A percentile compares a stretch with the other conserved stretches of the same genome.
Conservation (phyloP, 2,113 vertebrate species). For the Calyptommatus sinebrachiatus region DNA sequence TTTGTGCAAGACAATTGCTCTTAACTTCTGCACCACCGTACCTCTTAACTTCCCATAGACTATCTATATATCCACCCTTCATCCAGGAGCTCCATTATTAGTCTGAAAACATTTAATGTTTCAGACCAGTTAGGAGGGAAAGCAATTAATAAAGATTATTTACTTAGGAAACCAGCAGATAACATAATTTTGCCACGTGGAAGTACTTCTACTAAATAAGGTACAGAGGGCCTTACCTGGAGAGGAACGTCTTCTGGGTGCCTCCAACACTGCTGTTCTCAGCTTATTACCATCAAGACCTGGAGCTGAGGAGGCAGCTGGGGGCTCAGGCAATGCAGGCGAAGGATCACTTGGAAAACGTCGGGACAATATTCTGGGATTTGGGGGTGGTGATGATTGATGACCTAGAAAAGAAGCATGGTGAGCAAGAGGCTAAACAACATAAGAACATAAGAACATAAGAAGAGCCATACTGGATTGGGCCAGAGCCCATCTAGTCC, state of each 20-base stretch:
- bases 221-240: conserved; percentile 10
- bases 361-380: not conserved
- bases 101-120: not conserved
- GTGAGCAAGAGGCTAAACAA: not conserved
- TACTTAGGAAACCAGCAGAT: not conserved
- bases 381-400: not conserved
- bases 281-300: not conserved
- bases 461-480: too few species aligned
- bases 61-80: not conserved
- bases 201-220: not conserved
- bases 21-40: too few species aligned
- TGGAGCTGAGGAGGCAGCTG: not conserved
- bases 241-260: not conserved
- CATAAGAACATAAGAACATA: too few species aligned
- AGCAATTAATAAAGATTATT: not conserved
- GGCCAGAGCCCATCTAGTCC: too few species aligned
- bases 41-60: not conserved
- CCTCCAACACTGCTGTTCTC: not conserved
- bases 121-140: not conserved
- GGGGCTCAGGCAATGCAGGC: not conserved
- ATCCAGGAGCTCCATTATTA: not conserved
- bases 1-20: too few species aligned
- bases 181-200: not conserved
- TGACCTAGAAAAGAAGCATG: not conserved
- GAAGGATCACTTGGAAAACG: not conserved